Evolutionary conservation across 1,140 invertebrate genomes (phyloP), one percentile per base, ranked within the genome.

Genomic region (Aphelenchoides besseyi): DNA sequence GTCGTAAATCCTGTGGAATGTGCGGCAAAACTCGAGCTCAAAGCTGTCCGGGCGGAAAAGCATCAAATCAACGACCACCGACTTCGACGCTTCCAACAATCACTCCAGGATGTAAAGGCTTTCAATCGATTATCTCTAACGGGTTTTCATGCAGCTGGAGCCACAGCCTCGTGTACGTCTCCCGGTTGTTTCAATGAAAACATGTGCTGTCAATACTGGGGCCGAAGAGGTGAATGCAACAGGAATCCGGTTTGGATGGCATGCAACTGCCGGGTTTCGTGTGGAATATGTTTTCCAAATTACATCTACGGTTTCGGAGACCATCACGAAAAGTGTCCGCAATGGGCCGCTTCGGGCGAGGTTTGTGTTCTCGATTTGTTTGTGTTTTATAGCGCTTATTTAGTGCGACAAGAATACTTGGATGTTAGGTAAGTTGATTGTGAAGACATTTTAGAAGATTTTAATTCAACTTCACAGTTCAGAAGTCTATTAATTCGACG

Each of bases 151-250:
- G 16, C 1, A 52, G 29, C 0, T 59, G 29, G 32, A 35, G 30
- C 32, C 16, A 37, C 63, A 3, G 30, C 9, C 26, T 68, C 32
- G 1, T 78, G 76, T 55, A 32, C 26, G 23, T 69, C 69, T 18
- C 62, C 68, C 8, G 75, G 79, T 3, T 78, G 76, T 35, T 81
- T 41, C 37, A 81, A 78, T 52, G 78, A 78, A 66, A 78, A 78
- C 35, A 73, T 79, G 41, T 59, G 55, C 55, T 74, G 71, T 26
- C 68, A 77, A 63, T 54, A 77, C 2, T 78, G 76, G 76, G 79
- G 78, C 2, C 16, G 78, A 3, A 26, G 68, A 18, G 76, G 76
- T 5, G 55, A 81, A 54, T 78, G 76, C 61, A 33, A 30, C 8
- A 37, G 55, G 41, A 78, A 78, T 62, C 71, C 74, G 16, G 68